Conservation (phyloP, 2,888 invertebrate species). For the Diarsia rubi region DNA sequence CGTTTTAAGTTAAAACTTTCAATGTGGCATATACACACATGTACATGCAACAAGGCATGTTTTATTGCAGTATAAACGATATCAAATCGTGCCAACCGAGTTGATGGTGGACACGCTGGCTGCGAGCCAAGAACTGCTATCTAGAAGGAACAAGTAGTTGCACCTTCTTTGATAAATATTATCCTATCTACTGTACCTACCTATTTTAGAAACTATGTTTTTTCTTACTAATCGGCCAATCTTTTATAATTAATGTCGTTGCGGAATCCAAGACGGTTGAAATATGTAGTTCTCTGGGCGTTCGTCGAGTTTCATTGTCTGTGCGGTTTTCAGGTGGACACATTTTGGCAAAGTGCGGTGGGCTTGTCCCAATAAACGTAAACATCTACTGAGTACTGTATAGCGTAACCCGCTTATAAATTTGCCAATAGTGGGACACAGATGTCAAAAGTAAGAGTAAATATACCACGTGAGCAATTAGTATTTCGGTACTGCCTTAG, state of each 20-base stretch:
- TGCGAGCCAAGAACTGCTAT: neutral
- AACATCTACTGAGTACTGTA: neutral
- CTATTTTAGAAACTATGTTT: too few species aligned
- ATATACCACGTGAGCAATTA: neutral
- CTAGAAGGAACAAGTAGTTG: constrained; percentile 7
- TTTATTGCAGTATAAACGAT: constrained; percentile 8
- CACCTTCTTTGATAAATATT: neutral
- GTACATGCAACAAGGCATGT: constrained; percentile 4
- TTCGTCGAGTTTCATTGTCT: too few species aligned
- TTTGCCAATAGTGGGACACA: neutral
- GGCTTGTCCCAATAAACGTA: too few species aligned
- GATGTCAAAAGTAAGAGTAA: neutral
- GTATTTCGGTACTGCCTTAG: neutral
- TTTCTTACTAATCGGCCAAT: too few species aligned
- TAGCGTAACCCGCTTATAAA: neutral
- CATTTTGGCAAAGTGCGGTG: too few species aligned
- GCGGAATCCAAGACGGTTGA: too few species aligned
- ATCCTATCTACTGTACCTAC: too few species aligned
- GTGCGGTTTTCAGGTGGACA: too few species aligned
- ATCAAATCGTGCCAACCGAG: neutral
- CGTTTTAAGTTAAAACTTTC: neutral
- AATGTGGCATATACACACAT: constrained; percentile 7
- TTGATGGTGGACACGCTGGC: constrained; percentile 4
- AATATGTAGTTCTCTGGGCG: too few species aligned
- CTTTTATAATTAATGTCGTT: too few species aligned